Percentiles rank a stretch among this genome's conserved stretches.
Evolutionary conservation across 2,888 invertebrate species (phyloP).

Genomic region (Euzophera pinguis): DNA sequence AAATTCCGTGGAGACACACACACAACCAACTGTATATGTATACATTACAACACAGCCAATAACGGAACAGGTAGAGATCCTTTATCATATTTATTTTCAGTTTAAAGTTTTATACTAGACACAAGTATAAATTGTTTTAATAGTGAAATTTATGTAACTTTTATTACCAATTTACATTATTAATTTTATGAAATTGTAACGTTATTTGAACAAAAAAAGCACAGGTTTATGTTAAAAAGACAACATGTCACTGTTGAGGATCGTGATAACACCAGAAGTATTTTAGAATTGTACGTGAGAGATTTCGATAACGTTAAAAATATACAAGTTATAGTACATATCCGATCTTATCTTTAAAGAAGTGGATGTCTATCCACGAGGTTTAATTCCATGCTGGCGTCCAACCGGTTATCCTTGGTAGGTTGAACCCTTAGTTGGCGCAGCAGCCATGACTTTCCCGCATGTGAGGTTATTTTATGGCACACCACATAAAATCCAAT

Average conservation of each 20-base stretch:
- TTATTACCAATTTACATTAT: too few species aligned
- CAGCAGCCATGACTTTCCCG: constrained; percentile 34
- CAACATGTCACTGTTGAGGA: constrained; percentile 5
- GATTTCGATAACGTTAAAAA: constrained; percentile 28
- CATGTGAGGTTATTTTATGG: constrained; percentile 25
- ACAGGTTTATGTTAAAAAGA: neutral
- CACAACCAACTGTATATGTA: constrained; percentile 30
- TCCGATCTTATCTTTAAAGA: constrained; percentile 33
- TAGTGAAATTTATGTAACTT: too few species aligned
- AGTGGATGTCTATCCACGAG: constrained; percentile 30
- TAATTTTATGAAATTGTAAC: too few species aligned
- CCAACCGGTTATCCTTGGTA: constrained; percentile 57
- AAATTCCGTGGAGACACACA: constrained; percentile 50
- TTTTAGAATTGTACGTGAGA: constrained; percentile 33
- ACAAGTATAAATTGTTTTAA: too few species aligned
- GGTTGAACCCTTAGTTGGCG: constrained; percentile 38
- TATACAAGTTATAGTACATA: constrained; percentile 21
- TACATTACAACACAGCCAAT: constrained; percentile 32
- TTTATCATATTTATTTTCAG: constrained; percentile 34
- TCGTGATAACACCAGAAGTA: constrained; percentile 32
- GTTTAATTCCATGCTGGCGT: constrained; percentile 23
- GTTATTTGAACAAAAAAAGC: too few species aligned
- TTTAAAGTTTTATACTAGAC: constrained; percentile 23
- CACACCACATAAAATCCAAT: constrained; percentile 13
- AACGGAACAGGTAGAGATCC: constrained; percentile 36